phyloP scores from a whole-genome alignment of 1,140 invertebrate genomes.

The Orius laevigatus region DNA sequence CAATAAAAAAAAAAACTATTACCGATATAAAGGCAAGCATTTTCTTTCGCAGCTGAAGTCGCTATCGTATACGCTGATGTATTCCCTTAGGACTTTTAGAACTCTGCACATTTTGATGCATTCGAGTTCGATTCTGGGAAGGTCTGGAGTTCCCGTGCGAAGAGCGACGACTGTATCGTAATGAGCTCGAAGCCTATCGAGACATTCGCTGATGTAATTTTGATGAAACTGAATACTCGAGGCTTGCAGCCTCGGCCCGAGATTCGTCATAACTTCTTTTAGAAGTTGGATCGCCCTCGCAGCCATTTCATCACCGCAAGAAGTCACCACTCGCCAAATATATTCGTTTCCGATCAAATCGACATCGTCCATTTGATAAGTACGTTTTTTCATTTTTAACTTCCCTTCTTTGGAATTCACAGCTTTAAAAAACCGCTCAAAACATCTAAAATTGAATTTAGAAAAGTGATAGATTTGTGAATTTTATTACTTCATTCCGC shows the following conservation, averaged over 20 bases:
- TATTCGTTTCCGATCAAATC: conserved; percentile 94
- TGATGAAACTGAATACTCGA: conserved; percentile 69
- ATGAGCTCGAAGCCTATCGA: conserved; percentile 71
- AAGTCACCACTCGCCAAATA: conserved; percentile 83
- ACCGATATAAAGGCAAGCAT: conserved; percentile 74
- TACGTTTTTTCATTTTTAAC: conserved; percentile 69
- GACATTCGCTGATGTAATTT: conserved; percentile 76
- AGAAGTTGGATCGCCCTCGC: conserved; percentile 78
- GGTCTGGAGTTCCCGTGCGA: conserved; percentile 18
- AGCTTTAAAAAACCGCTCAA: conserved; percentile 89
- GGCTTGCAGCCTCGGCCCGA: conserved; percentile 67
- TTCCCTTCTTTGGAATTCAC: conserved; percentile 93
- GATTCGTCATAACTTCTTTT: conserved; percentile 84
- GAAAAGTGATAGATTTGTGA: not conserved
- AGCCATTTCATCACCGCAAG: conserved; percentile 80
- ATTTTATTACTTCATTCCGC: conserved; percentile 65
- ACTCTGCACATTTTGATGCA: conserved; percentile 85
- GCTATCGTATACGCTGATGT: conserved; percentile 89
- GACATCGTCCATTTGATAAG: conserved; percentile 62
- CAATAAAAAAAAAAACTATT: conserved; percentile 5
- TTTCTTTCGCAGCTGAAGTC: conserved; percentile 78
- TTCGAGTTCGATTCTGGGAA: conserved; percentile 30
- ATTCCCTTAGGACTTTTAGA: conserved; percentile 86
- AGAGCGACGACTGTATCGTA: conserved; percentile 52
- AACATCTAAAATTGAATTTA: conserved; percentile 40